Conservation (phyloP, 1,140 invertebrate genomes). For the Bombyx mandarina region DNA sequence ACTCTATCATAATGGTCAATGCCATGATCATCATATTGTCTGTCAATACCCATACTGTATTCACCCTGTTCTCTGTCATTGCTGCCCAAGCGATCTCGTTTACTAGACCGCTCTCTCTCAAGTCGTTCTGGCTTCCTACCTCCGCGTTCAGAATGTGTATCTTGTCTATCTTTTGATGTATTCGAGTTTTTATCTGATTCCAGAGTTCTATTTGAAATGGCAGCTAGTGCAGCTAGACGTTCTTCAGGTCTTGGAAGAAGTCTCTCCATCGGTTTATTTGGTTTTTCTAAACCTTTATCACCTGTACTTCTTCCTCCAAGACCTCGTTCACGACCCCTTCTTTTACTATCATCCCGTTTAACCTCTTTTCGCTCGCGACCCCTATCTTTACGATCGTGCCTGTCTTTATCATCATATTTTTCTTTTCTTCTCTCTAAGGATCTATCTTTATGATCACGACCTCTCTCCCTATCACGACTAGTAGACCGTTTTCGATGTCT, state of each 20-base stretch:
- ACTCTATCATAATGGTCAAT: conserved; percentile 66
- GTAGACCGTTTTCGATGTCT: conserved; percentile 56
- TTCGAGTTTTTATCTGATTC: conserved; percentile 64
- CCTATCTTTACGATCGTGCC: conserved; percentile 72
- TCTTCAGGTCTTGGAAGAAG: conserved; percentile 66
- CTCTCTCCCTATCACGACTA: conserved; percentile 57
- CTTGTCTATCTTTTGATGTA: conserved; percentile 63
- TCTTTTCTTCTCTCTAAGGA: conserved; percentile 67
- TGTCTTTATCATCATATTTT: conserved; percentile 68
- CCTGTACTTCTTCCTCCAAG: conserved; percentile 47
- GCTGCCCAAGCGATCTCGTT: conserved; percentile 60
- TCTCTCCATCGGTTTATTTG: conserved; percentile 68
- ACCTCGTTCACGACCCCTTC: conserved; percentile 53
- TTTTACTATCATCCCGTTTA: conserved; percentile 62
- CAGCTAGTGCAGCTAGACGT: conserved; percentile 62
- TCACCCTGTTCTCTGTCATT: conserved; percentile 64
- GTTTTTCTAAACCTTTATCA: conserved; percentile 69
- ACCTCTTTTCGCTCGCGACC: conserved; percentile 73
- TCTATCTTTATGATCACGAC: conserved; percentile 62
- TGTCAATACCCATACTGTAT: conserved; percentile 60
- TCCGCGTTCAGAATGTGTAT: conserved; percentile 62
- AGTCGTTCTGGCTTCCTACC: conserved; percentile 61
- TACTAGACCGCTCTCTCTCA: conserved; percentile 58
- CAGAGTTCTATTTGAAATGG: conserved; percentile 63
- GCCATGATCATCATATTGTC: conserved; percentile 58